A percentile compares a stretch with the other conserved stretches of the same genome.
Evolutionary conservation across 2,888 invertebrate genomes (phyloP).

Genomic region (Abscondita cerata): DNA sequence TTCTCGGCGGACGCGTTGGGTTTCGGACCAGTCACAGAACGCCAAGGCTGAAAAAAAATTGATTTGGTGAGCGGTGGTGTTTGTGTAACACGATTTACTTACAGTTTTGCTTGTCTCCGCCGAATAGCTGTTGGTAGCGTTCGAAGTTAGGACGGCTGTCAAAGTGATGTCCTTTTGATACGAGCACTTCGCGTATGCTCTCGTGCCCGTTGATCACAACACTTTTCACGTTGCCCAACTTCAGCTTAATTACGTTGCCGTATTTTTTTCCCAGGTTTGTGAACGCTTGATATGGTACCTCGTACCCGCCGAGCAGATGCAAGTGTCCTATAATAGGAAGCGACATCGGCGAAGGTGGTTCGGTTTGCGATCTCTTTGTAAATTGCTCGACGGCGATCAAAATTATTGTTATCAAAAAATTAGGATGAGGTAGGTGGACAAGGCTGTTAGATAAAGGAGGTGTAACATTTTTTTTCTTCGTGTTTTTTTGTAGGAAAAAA

Average conservation of each 20-base stretch:
- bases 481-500: slow-evolving; percentile 8
- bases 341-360: slow-evolving; percentile 63
- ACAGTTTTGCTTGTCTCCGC: slow-evolving; percentile 73
- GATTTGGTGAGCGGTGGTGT: slow-evolving; percentile 17
- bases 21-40: slow-evolving; percentile 73
- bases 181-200: slow-evolving; percentile 65
- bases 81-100: slow-evolving; percentile 55
- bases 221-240: slow-evolving; percentile 64
- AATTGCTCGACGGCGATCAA: slow-evolving; percentile 19
- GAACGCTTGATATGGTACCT: slow-evolving; percentile 68
- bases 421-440: slow-evolving; percentile 32
- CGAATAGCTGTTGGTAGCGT: slow-evolving; percentile 68
- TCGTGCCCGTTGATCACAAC: slow-evolving; percentile 66
- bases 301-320: slow-evolving; percentile 63
- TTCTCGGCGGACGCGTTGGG: slow-evolving; percentile 67
- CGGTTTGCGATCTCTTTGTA: slow-evolving; percentile 39
- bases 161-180: slow-evolving; percentile 66
- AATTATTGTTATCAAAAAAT: slow-evolving; percentile 23
- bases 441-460: slow-evolving; percentile 31
- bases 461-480: slow-evolving; percentile 30
- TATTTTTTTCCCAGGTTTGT: slow-evolving; percentile 60
- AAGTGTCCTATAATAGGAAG: slow-evolving; percentile 66
- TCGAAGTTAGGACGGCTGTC: slow-evolving; percentile 70
- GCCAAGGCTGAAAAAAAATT: slow-evolving; percentile 64
- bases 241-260: slow-evolving; percentile 64